A percentile compares a stretch with the other conserved stretches of the same genome.
Evolutionary conservation across 2,113 vertebrate genomes (phyloP).

Genomic region (Miniopterus natalensis): DNA sequence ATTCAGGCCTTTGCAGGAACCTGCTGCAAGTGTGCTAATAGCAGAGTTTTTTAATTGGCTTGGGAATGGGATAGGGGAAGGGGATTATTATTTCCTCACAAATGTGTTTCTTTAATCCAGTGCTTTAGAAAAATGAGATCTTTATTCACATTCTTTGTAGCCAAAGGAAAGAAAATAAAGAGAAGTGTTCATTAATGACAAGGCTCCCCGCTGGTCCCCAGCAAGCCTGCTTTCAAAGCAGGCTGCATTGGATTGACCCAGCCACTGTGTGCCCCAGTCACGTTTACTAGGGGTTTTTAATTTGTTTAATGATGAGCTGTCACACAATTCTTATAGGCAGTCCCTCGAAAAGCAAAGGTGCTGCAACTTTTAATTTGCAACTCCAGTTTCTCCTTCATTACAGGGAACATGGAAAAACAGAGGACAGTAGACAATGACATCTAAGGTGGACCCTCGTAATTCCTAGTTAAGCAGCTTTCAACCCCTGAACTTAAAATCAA

Average conservation of each 20-base stretch:
- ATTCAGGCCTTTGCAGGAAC: not conserved
- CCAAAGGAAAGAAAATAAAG: conserved; percentile 56
- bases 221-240: conserved; percentile 78
- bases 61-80: not conserved
- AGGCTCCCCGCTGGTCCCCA: conserved; percentile 64
- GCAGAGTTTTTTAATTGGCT: not conserved
- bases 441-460: conserved; percentile 38
- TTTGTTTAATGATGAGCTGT: not conserved
- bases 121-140: not conserved
- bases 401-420: not conserved
- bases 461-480: not conserved
- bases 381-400: conserved; percentile 30
- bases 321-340: not conserved
- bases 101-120: conserved; percentile 45
- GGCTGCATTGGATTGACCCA: conserved; percentile 78
- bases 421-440: not conserved
- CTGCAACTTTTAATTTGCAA: conserved; percentile 12
- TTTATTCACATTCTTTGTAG: conserved; percentile 58
- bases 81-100: conserved; percentile 33
- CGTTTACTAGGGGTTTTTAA: conserved; percentile 64
- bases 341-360: not conserved
- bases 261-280: conserved; percentile 62
- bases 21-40: not conserved
- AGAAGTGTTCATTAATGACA: conserved; percentile 69
- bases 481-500: not conserved